Base-by-base conservation (phyloP, 2,888 invertebrate species). In the Stenotaenia linearis region DNA sequence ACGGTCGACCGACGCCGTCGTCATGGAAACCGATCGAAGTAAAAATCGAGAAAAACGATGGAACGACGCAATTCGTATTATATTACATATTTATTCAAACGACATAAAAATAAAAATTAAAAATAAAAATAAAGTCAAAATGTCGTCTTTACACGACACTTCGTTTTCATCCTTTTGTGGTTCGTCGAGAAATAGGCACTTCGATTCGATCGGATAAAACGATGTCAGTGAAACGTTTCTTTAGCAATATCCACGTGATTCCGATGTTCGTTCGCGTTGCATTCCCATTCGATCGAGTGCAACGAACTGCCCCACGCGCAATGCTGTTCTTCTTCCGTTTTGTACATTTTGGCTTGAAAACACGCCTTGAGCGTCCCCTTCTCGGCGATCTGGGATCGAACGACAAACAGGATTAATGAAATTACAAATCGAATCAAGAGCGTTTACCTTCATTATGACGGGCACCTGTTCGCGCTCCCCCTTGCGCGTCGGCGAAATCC, bases 301-400 rank as follows among this genome's bases (percentile, higher is more conserved):
- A 89, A 84, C 18, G 87, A 85, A 30, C 87, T 87, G 23, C 89
- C 89, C 88, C 88, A 89, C 78, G 88, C 88, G 81, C 88, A 88
- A 83, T 89, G 89, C 69, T 88, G 87, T 40, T 86, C 87, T 82
- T 89, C 89, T 56, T 87, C 87, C 50, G 85, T 84, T 80, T 87
- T 87, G 84, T 89, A 89, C 82, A 89, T 88, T 84, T 89, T 89
- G 81, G 88, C 88, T 84, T 89, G 89, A 78, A 89, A 84, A 80
- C 87, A 86, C 45, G 88, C 87, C n/a, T 87, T 86, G 80, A 89
- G 84, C 79, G 86, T 86, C 75, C 88, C 88, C 35, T 88, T 87
- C 37, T 87, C 88, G 45, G 86, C 84, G 50, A 89, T 86, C 84
- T 87, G 84, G n/a, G n/a, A n/a, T n/a, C n/a, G n/a, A n/a, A n/a